Conservation (phyloP, 2,797 vertebrate species). For the Danio aesculapii region DNA sequence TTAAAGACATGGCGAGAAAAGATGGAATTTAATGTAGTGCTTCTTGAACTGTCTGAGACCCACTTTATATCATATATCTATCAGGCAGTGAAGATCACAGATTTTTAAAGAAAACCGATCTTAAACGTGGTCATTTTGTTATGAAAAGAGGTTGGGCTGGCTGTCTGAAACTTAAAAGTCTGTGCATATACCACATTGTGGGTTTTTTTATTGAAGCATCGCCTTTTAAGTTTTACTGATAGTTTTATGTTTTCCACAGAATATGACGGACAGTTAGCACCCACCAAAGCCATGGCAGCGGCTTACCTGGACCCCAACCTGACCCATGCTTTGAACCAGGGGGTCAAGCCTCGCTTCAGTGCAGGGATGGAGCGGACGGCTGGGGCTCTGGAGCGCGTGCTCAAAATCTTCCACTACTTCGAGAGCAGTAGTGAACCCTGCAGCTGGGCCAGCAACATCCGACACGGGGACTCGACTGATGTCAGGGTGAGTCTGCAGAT, state of each 20-base stretch:
- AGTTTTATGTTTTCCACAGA: slow-evolving; percentile 74
- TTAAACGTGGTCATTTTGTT: too few relatives aligned
- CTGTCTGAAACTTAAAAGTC: too few relatives aligned
- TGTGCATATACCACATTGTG: too few relatives aligned
- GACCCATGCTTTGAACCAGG: slow-evolving; percentile 83
- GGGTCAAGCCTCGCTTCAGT: slow-evolving; percentile 88
- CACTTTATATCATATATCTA: too few relatives aligned
- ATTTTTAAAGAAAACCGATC: too few relatives aligned
- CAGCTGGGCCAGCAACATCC: slow-evolving; percentile 95
- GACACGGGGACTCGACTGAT: slow-evolving; percentile 97
- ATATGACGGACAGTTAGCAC: slow-evolving; percentile 98
- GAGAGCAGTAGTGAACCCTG: slow-evolving; percentile 92
- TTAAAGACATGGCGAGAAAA: too few relatives aligned
- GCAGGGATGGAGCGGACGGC: slow-evolving; percentile 89
- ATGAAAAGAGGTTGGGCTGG: too few relatives aligned
- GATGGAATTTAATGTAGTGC: too few relatives aligned
- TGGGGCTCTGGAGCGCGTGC: slow-evolving; percentile 90
- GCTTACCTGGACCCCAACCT: slow-evolving; percentile 96
- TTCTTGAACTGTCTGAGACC: too few relatives aligned
- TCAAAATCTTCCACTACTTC: slow-evolving; percentile 98
- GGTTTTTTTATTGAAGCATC: too few relatives aligned
- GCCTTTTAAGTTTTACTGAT: background rate
- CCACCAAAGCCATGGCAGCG: slow-evolving; percentile 94
- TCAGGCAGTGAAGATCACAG: too few relatives aligned
- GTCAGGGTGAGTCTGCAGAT: slow-evolving; percentile 84